Conservation (phyloP, 2,113 vertebrate species). For the Scomber colias region DNA sequence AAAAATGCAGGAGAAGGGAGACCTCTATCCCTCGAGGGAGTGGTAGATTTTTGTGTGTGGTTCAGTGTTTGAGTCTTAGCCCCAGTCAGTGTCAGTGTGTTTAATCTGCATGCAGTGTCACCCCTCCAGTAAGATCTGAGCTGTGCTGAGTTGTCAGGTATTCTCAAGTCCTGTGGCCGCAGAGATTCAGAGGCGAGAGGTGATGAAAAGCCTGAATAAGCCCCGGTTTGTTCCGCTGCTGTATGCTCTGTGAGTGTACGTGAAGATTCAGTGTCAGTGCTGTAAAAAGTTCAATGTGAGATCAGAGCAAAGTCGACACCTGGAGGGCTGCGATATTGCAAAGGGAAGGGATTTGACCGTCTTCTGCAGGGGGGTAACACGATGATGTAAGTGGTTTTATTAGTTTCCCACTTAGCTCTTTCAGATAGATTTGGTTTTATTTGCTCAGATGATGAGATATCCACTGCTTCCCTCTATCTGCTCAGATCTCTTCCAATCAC, state of each 20-base stretch:
- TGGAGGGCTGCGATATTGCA: not conserved
- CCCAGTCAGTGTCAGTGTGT: not conserved
- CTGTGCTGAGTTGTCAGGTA: conserved; percentile 45
- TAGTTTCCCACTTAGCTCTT: too few relatives aligned
- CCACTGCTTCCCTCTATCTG: too few relatives aligned
- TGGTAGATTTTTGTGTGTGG: not conserved
- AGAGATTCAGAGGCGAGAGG: not conserved
- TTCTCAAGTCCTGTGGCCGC: not conserved
- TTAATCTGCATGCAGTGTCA: conserved; percentile 40
- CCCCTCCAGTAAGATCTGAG: conserved; percentile 36
- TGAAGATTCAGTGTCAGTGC: conserved; percentile 13
- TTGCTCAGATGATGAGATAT: too few relatives aligned
- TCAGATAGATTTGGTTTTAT: too few relatives aligned
- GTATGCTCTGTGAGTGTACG: conserved; percentile 11
- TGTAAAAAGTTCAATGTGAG: not conserved
- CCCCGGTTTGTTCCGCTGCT: not conserved
- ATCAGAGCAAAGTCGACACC: conserved; percentile 26
- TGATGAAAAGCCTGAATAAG: conserved; percentile 26
- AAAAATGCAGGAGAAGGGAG: not conserved
- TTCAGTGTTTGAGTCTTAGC: conserved; percentile 17
- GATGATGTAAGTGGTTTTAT: too few relatives aligned
- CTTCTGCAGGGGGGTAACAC: not conserved
- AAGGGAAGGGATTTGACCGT: not conserved
- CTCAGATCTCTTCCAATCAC: too few relatives aligned
- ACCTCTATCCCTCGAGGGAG: not conserved